A percentile compares a stretch with the other conserved stretches of the same genome.
Conservation (phyloP, 2,888 invertebrate genomes). For the Hemicrepidius hirtus region DNA sequence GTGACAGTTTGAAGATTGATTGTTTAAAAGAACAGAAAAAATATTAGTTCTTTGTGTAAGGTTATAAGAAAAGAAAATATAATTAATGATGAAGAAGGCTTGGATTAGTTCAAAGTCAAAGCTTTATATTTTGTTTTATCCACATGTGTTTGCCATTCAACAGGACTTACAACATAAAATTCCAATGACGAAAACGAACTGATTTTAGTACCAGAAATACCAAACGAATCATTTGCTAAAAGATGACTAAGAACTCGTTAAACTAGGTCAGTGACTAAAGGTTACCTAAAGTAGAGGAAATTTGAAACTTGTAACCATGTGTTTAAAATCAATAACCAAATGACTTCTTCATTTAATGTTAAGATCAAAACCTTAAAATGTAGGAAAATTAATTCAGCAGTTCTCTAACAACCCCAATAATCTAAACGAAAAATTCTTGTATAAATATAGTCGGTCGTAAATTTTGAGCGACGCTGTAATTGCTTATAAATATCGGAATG, state of each 20-base stretch:
- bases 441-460: conserved; percentile 32
- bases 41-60: too few relatives aligned
- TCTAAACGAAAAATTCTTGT: conserved; percentile 16
- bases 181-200: conserved; percentile 14
- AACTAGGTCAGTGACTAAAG: conserved; percentile 13
- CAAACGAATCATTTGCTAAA: conserved; percentile 9
- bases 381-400: conserved; percentile 9
- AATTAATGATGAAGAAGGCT: too few relatives aligned
- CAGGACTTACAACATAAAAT: conserved; percentile 20
- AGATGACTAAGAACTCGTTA: conserved; percentile 8
- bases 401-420: conserved; percentile 9
- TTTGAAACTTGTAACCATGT: background rate
- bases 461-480: conserved; percentile 34
- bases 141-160: conserved; percentile 8
- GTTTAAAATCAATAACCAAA: background rate
- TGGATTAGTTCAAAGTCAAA: too few relatives aligned
- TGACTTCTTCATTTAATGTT: too few relatives aligned
- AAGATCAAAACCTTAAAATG: background rate
- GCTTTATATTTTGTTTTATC: background rate
- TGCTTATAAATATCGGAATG: conserved; percentile 47
- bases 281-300: background rate
- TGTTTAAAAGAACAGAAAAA: too few relatives aligned
- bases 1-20: too few relatives aligned
- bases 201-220: conserved; percentile 23
- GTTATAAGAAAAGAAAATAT: too few relatives aligned